Evolutionary conservation across 1,140 invertebrate genomes (phyloP), one percentile per base, ranked within the genome.

Genomic region (Argopecten irradians): DNA sequence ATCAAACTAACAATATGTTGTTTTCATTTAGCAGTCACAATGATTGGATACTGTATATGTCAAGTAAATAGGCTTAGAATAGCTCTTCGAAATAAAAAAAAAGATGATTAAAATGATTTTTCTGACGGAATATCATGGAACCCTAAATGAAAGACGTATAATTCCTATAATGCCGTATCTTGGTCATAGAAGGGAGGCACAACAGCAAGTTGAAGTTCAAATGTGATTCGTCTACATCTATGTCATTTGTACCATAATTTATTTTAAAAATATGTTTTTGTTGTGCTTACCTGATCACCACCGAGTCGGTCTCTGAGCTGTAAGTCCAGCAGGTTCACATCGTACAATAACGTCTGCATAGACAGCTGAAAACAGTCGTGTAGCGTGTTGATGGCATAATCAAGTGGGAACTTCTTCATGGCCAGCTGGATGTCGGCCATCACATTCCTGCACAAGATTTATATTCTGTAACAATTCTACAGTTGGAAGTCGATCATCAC

Each of bases 331-430:
- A 86, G 86, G 0, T 86, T 28, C 2, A 89, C 87, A 87, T 92
- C 89, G 83, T 89, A 90, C 34, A 85, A 33, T 82, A 93, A 88
- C 34, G 91, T 90, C 88, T 91, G 84, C 86, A 91, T 90, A 9
- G 93, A 93, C 19, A 93, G 84, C 71, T 92, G 91, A 11, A 93
- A 41, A 0, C 90, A 85, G 36, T 93, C 91, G 2, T 82, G 85
- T 11, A 93, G 87, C 9, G 84, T 89, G 22, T 55, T 39, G 28
- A 93, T 86, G 16, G 89, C 89, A 35, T 88, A 34, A 71, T 92
- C 92, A 34, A 85, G 55, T 1, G 87, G 87, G 36, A 92, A 89
- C 11, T 35, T 83, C 19, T 87, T 46, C 34, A 46, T 83, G 0
- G 93, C 90, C 8, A 84, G 83, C 7, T 86, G 39, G 33, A 91